Evolutionary conservation across 2,888 invertebrate genomes (phyloP).

Genomic region (Hydropsyche betteni): DNA sequence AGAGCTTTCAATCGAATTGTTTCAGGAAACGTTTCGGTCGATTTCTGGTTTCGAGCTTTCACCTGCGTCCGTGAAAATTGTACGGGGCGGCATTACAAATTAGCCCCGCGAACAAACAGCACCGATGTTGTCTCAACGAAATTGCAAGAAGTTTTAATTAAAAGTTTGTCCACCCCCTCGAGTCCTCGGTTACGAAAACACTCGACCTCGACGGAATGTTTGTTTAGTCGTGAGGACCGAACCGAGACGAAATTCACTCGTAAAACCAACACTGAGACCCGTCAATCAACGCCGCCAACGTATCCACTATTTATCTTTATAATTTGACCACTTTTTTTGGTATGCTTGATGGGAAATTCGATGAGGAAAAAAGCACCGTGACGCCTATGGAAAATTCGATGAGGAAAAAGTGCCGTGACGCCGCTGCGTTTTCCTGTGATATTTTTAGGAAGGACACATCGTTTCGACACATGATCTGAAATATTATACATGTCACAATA

Average conservation of each 20-base stretch:
- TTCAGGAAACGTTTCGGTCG: neutral
- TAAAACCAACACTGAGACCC: constrained; percentile 22
- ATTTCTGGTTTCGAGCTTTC: neutral
- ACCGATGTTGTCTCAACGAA: constrained; percentile 19
- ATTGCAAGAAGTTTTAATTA: constrained; percentile 36
- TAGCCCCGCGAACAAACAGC: constrained; percentile 22
- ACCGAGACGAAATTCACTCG: constrained; percentile 27
- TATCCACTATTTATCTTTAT: constrained; percentile 23
- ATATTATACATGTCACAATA: too few relatives aligned
- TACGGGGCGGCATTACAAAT: constrained; percentile 26
- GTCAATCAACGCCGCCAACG: neutral
- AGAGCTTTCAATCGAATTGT: too few relatives aligned
- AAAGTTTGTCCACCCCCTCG: constrained; percentile 18
- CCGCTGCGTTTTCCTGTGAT: too few relatives aligned
- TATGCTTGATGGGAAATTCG: too few relatives aligned
- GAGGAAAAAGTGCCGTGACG: too few relatives aligned
- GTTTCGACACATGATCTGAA: too few relatives aligned
- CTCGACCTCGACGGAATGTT: constrained; percentile 26
- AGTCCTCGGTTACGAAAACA: constrained; percentile 1
- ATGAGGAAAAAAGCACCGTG: too few relatives aligned
- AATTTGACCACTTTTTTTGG: neutral
- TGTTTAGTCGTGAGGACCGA: constrained; percentile 23
- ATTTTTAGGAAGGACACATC: too few relatives aligned
- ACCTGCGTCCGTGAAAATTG: neutral
- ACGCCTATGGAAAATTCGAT: too few relatives aligned